Percentiles rank a stretch among this genome's conserved stretches.
Evolutionary conservation across 1,140 invertebrate genomes (phyloP).

Genomic region (Acromyrmex charruanus): DNA sequence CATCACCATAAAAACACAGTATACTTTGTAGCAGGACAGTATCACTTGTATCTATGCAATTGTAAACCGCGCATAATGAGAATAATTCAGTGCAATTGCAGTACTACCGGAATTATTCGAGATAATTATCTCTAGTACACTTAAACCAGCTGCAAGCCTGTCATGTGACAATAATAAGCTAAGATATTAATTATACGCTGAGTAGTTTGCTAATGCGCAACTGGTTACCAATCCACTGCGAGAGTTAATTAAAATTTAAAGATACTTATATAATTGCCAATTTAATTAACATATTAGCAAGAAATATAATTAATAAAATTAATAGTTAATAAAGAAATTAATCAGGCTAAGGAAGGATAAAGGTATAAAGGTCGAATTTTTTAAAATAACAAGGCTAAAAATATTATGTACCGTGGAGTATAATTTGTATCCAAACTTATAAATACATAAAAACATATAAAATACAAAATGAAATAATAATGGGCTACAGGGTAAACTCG

Average conservation of each 20-base stretch:
- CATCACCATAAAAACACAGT: slow-evolving; percentile 38
- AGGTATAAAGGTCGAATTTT: background rate
- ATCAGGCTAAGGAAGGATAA: background rate
- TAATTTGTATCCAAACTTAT: background rate
- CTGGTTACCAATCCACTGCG: slow-evolving; percentile 7
- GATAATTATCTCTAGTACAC: slow-evolving; percentile 35
- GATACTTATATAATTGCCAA: background rate
- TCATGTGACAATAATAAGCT: slow-evolving; percentile 27
- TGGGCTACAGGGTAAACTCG: too few relatives aligned
- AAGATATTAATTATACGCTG: slow-evolving; percentile 33
- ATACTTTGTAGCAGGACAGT: background rate
- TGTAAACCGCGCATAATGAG: slow-evolving; percentile 16
- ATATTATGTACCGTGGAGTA: background rate
- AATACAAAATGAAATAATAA: too few relatives aligned
- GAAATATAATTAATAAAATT: background rate
- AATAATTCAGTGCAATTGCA: slow-evolving; percentile 40
- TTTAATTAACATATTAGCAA: background rate
- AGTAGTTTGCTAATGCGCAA: slow-evolving; percentile 32
- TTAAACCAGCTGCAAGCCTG: slow-evolving; percentile 17
- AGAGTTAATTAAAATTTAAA: slow-evolving; percentile 29
- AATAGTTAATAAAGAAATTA: slow-evolving; percentile 6
- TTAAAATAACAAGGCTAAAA: background rate
- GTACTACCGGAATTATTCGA: slow-evolving; percentile 21
- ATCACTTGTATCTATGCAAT: slow-evolving; percentile 14
- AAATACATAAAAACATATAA: background rate